Conservation (phyloP, 2,797 vertebrate genomes). For the Eutrigla gurnardus region DNA sequence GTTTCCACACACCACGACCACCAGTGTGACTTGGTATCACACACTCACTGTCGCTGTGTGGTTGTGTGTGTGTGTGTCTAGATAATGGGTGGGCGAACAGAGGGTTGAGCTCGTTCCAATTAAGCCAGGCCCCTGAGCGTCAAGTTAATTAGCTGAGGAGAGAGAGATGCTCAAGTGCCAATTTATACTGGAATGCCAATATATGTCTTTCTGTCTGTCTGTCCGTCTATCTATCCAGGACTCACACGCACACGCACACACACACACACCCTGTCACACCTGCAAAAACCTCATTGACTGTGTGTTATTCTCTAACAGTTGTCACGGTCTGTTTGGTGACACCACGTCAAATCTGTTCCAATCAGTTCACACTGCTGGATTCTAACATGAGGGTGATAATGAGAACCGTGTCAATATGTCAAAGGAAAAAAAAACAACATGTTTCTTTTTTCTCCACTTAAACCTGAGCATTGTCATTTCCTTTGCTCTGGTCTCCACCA, state of each 20-base stretch:
- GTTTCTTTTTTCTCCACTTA: neutral
- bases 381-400: no score
- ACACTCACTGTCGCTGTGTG: slow-evolving; percentile 40
- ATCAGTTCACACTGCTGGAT: slow-evolving; percentile 40
- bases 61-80: slow-evolving; percentile 36
- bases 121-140: slow-evolving; percentile 75
- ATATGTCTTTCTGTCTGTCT: slow-evolving; percentile 35
- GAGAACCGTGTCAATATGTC: no score
- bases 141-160: slow-evolving; percentile 79
- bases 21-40: slow-evolving; percentile 26
- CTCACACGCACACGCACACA: neutral
- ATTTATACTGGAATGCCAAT: slow-evolving; percentile 66
- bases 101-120: slow-evolving; percentile 75
- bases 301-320: slow-evolving; percentile 1
- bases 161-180: slow-evolving; percentile 68
- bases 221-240: neutral
- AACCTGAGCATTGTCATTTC: neutral
- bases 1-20: slow-evolving; percentile 10
- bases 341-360: slow-evolving; percentile 19
- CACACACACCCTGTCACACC: neutral
- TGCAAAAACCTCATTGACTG: neutral
- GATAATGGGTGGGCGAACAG: slow-evolving; percentile 66
- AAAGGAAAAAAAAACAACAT: neutral
- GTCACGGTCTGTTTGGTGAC: neutral
- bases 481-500: neutral